phyloP scores from a whole-genome alignment of 2,888 invertebrate species.

The Elaeidobius kamerunicus region DNA sequence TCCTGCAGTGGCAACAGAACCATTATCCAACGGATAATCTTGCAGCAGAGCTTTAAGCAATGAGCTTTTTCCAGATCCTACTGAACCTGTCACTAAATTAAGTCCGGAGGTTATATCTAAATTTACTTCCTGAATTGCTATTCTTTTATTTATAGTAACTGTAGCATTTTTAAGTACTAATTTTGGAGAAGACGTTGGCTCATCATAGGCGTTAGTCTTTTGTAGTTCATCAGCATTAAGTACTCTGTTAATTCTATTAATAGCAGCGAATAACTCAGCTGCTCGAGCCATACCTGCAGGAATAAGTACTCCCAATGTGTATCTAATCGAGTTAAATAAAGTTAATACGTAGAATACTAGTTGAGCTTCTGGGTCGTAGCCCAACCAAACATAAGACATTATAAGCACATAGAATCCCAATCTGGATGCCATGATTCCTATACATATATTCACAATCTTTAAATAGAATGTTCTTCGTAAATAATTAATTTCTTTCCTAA shows the following conservation, averaged over 20 bases:
- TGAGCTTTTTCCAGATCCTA: conserved; percentile 63
- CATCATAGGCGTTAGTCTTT: conserved; percentile 11
- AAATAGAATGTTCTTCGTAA: conserved; percentile 10
- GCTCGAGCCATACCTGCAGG: conserved; percentile 79
- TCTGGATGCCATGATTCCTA: conserved; percentile 41
- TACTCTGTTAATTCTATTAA: conserved; percentile 64
- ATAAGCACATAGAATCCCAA: conserved; percentile 45
- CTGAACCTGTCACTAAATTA: conserved; percentile 59
- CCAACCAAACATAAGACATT: conserved; percentile 63
- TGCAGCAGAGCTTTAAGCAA: conserved; percentile 48
- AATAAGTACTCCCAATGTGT: conserved; percentile 84
- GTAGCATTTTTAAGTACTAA: conserved; percentile 34
- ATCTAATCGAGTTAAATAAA: conserved; percentile 81
- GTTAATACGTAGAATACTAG: conserved; percentile 88
- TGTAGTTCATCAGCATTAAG: conserved; percentile 55
- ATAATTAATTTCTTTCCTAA: conserved; percentile 12
- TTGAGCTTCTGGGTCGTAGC: conserved; percentile 73
- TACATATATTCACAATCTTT: not conserved
- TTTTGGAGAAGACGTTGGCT: conserved; percentile 31
- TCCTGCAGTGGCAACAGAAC: conserved; percentile 51
- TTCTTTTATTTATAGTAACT: conserved; percentile 36
- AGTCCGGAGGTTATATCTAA: conserved; percentile 38
- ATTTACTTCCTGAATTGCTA: conserved; percentile 8
- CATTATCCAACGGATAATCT: conserved; percentile 47
- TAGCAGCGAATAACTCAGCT: conserved; percentile 73